A percentile compares a stretch with the other conserved stretches of the same genome.
These are phyloP conservation scores for Pseudochirops cupreus DNA, from an alignment of 2,797 vertebrate species.

Conservation along the genomic window DNA sequence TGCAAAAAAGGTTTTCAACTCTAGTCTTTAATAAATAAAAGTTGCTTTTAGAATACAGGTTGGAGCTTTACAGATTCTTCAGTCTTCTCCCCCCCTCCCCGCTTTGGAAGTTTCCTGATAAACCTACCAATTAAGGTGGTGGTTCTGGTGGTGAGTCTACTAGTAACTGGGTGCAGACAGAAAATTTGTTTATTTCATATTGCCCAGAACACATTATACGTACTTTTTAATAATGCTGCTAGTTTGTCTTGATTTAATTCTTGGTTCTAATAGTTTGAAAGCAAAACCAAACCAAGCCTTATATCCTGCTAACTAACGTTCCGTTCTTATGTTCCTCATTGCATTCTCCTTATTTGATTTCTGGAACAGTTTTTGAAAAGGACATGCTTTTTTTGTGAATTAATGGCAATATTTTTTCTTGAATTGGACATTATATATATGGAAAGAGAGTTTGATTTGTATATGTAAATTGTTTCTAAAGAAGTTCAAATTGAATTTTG, in stretches of 20 bases:
- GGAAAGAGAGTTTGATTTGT: constrained; percentile 3
- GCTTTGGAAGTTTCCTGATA: neutral
- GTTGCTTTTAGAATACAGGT: no score
- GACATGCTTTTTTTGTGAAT: constrained; percentile 33
- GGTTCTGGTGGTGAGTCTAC: neutral
- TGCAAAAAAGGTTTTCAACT: neutral
- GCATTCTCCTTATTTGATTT: constrained; percentile 46
- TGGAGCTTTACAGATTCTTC: neutral
- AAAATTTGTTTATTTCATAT: constrained; percentile 32
- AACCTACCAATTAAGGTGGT: neutral
- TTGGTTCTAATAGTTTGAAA: neutral
- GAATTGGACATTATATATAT: neutral
- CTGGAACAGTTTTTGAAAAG: constrained; percentile 60
- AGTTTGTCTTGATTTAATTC: constrained; percentile 37
- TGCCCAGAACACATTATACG: constrained; percentile 39
- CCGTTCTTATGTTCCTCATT: neutral
- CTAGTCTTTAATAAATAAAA: neutral
- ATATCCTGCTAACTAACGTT: neutral
- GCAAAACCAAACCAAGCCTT: neutral
- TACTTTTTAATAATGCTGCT: neutral
- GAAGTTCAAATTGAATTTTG: constrained; percentile 49
- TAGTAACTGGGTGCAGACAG: accelerated
- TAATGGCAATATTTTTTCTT: constrained; percentile 22
- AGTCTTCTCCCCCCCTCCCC: accelerated
- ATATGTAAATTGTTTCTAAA: constrained; percentile 34